These are phyloP conservation scores for Pristionchus mayeri DNA, from an alignment of 2,888 invertebrate genomes.

Conservation along the genomic window DNA sequence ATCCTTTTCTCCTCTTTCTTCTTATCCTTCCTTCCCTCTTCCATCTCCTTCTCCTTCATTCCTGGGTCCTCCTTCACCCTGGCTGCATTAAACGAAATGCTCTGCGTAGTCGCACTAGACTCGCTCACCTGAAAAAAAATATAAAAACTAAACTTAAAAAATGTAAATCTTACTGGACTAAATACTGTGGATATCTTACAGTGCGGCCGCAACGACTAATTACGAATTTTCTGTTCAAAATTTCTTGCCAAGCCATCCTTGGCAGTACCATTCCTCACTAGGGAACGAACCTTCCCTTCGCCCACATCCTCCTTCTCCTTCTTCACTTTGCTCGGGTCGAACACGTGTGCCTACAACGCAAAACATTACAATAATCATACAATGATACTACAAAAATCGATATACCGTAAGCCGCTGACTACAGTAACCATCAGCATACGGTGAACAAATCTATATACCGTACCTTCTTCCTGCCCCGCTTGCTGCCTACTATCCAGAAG, in stretches of 20 bases:
- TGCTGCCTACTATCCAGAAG: background rate
- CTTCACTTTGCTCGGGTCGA: slow-evolving; percentile 34
- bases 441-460: background rate
- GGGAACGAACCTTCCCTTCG: background rate
- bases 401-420: no score
- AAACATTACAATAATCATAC: no score
- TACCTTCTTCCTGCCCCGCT: background rate
- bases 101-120: background rate
- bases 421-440: no score
- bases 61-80: background rate
- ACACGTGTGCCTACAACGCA: background rate
- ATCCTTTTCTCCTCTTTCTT: no score
- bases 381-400: background rate
- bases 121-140: background rate
- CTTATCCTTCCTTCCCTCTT: background rate
- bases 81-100: background rate
- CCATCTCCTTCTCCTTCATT: background rate
- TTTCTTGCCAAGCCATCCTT: no score
- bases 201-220: no score
- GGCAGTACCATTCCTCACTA: no score
- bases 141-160: no score
- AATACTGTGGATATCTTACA: no score
- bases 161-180: no score
- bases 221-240: no score
- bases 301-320: slow-evolving; percentile 20